Evolutionary conservation across 2,888 invertebrate genomes (phyloP), one percentile per base, ranked within the genome.

Genomic region (Leptopilina syphax): DNA sequence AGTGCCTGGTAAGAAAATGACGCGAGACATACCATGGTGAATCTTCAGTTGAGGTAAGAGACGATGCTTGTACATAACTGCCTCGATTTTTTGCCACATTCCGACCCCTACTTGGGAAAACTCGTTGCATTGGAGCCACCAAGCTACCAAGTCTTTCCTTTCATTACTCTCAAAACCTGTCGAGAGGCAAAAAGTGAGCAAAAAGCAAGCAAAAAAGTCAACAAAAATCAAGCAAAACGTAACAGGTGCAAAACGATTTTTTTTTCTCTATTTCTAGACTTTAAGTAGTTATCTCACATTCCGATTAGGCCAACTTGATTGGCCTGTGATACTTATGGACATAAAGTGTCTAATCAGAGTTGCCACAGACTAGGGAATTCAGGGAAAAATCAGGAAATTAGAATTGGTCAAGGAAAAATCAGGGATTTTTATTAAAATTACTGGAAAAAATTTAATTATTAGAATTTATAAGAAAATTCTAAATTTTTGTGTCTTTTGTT

Each of bases 1-100:
- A 80, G 80, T 80, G 77, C 79, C 73, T 68, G 65, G 73, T 76
- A 80, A 81, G 80, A 80, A 81, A 83, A 83, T 81, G 78, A 81
- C 73, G 78, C 76, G 77, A 67, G 76, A 80, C 78, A 80, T 79
- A 78, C 80, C 78, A 68, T 70, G 78, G 82, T 77, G 79, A 79
- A 79, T 79, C 77, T 65, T 50, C 67, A 12, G 65, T 65, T 34
- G 77, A 76, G 79, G 76, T 63, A 76, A 34, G 79, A 77, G 77
- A 77, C 44, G 44, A 65, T 77, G 12, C 77, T 12, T 6, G 65
- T 65, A 63, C 77, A 77, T 65, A 60, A 44, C 65, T 63, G 65
- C 13, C 50, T n/a, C 54, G 66, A 41, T 77, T 66, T 79, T 54
- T 76, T 79, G 65, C 76, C 73, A 66, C 79, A 77, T 79, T 79